These are phyloP conservation scores for Apostichopus californicus DNA, from an alignment of 35 echinoderm and acorn worm genomes.

Conservation along the genomic window DNA sequence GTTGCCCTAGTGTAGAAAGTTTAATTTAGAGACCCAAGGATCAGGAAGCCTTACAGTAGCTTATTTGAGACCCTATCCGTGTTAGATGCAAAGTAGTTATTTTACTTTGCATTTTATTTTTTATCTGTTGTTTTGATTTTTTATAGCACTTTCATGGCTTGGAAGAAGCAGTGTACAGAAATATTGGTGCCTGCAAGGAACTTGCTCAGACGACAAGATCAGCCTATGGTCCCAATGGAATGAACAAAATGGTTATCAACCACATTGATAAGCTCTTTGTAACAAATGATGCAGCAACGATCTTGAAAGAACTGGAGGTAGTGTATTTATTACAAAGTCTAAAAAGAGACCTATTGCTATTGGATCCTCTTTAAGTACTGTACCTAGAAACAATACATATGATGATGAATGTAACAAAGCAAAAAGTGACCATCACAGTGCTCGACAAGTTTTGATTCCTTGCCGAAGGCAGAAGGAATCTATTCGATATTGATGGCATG, in stretches of 20 bases:
- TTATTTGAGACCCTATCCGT: no score
- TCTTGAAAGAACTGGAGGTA: constrained; percentile 98
- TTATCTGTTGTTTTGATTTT: background rate
- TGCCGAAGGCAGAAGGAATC: no score
- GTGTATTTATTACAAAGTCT: background rate
- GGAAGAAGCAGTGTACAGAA: constrained; percentile 92
- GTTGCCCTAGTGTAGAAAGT: no score
- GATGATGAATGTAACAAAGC: no score
- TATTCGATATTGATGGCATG: no score
- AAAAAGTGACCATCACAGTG: no score
- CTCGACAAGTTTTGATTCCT: no score
- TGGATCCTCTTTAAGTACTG: no score
- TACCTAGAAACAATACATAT: no score
- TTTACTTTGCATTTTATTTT: background rate
- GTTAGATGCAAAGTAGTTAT: no score
- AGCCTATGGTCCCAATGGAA: constrained; percentile 89
- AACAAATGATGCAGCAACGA: constrained; percentile 99
- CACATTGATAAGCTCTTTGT: constrained; percentile 99
- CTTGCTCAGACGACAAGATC: constrained; percentile 87
- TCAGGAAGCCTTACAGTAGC: no score
- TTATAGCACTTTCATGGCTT: constrained; percentile 85
- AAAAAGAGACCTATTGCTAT: background rate
- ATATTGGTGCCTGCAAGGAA: constrained; percentile 94
- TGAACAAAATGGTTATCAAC: constrained; percentile 99
- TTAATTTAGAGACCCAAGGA: no score